Conservation (phyloP, 2,113 vertebrate species). For the Chloropsis cyanopogon region DNA sequence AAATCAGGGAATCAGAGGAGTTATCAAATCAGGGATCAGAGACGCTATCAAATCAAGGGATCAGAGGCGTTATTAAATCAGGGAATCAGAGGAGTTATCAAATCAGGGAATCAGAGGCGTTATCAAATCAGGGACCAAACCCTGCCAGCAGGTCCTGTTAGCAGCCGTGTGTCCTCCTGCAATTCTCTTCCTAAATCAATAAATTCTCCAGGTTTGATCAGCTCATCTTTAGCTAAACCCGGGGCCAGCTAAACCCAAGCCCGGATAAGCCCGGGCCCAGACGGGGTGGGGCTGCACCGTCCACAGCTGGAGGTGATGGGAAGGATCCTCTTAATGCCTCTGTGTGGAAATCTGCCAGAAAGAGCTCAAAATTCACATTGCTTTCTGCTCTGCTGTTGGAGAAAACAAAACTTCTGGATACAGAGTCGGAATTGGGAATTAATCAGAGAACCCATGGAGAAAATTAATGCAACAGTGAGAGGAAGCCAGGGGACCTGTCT, state of each 20-base stretch:
- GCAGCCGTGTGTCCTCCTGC: background rate
- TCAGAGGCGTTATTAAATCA: no score
- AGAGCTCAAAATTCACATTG: background rate
- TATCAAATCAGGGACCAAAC: background rate
- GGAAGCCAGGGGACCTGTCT: background rate
- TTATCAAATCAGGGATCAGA: background rate
- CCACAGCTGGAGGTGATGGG: background rate
- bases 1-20: background rate
- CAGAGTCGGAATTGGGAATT: background rate
- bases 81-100: no score
- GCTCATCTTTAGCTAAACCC: background rate
- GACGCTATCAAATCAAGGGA: background rate
- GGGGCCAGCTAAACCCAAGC: background rate
- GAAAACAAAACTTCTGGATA: background rate
- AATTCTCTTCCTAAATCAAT: background rate
- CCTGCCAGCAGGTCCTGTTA: background rate
- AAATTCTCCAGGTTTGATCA: background rate
- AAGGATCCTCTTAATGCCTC: background rate
- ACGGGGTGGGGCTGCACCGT: accelerated
- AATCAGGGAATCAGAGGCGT: background rate
- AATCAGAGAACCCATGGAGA: background rate
- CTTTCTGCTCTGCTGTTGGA: background rate
- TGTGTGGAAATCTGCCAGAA: background rate
- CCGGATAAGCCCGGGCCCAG: background rate
- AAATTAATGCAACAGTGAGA: background rate